phyloP scores from a whole-genome alignment of 2,113 vertebrate species.

The Solea senegalensis region DNA sequence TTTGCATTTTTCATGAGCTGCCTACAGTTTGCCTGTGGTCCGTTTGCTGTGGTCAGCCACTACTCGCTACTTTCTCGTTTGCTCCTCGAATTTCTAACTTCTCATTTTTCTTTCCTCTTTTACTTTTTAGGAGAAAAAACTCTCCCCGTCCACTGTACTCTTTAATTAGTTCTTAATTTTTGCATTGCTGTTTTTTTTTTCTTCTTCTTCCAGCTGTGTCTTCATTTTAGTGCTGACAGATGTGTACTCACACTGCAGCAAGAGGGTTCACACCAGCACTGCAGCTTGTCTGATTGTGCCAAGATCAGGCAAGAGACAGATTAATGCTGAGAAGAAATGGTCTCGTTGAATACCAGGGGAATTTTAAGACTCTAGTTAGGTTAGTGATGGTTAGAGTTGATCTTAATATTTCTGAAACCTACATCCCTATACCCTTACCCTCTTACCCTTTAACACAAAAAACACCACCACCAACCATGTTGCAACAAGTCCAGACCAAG shows the following conservation, averaged over 20 bases:
- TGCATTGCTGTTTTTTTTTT: constrained; percentile 7
- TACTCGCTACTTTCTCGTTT: constrained; percentile 39
- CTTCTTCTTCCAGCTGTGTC: not conserved
- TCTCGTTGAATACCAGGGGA: too few species aligned
- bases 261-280: too few species aligned
- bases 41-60: constrained; percentile 62
- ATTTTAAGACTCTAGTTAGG: not conserved
- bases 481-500: constrained; percentile 42
- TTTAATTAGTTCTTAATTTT: not conserved
- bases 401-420: not conserved
- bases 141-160: not conserved
- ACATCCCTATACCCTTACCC: not conserved
- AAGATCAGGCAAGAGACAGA: too few species aligned
- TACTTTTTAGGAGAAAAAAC: constrained; percentile 26
- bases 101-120: constrained; percentile 19
- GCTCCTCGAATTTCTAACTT: constrained; percentile 14
- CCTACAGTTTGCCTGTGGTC: constrained; percentile 55
- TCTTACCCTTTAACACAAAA: too few species aligned
- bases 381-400: not conserved
- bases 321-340: too few species aligned
- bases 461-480: constrained; percentile 15
- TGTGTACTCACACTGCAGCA: not conserved
- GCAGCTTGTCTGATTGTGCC: too few species aligned
- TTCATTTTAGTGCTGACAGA: not conserved
- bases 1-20: not conserved